Conservation (phyloP, 2,797 vertebrate species). For the Acropternis orthonyx region DNA sequence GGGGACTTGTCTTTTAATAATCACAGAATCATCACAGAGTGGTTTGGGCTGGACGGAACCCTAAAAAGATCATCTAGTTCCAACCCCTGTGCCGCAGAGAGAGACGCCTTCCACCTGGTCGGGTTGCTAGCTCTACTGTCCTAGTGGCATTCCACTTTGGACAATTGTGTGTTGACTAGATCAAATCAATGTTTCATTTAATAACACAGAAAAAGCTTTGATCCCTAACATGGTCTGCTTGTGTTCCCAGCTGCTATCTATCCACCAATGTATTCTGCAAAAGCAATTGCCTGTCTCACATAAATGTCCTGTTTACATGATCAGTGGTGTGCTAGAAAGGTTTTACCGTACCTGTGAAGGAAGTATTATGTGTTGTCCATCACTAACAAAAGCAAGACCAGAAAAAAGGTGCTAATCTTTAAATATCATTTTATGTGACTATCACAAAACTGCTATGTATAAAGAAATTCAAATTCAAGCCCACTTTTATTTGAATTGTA, state of each 20-base stretch:
- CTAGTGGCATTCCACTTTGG: neutral
- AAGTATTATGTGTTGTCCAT: neutral
- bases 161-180: neutral
- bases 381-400: neutral
- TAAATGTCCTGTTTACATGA: neutral
- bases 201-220: neutral
- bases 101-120: neutral
- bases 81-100: fast-evolving
- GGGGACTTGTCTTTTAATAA: neutral
- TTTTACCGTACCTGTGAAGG: neutral
- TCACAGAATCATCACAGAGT: fast-evolving
- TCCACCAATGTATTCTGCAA: neutral
- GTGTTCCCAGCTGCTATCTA: neutral
- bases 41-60: neutral
- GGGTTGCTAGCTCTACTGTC: neutral
- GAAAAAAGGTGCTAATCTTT: neutral
- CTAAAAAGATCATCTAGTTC: neutral
- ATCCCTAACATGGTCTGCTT: neutral
- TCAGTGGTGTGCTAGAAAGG: neutral
- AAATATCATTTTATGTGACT: neutral
- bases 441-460: neutral
- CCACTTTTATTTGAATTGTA: neutral
- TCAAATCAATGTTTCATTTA: neutral
- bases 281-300: neutral
- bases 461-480: neutral